Conservation (phyloP, 2,113 vertebrate species). For the Chroicocephalus ridibundus region DNA sequence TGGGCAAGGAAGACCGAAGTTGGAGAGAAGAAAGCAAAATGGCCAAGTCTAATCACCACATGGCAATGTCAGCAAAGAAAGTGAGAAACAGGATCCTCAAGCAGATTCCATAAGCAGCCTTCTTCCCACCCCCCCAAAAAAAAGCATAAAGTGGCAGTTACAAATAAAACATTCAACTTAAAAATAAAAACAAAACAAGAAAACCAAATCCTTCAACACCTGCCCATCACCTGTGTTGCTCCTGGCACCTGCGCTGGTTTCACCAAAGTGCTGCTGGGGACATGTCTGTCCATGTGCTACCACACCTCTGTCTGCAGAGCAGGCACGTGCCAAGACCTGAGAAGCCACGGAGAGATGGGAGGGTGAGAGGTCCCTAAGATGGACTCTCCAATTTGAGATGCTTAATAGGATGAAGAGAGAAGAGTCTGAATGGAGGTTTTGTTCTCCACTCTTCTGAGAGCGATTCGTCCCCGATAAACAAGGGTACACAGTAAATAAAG, state of each 20-base stretch:
- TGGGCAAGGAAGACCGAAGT: neutral
- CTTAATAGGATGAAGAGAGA: neutral
- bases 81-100: neutral
- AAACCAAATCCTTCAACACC: neutral
- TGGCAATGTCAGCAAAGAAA: neutral
- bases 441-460: neutral
- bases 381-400: neutral
- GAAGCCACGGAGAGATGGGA: neutral
- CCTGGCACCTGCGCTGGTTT: neutral
- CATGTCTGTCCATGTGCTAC: neutral
- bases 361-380: neutral
- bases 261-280: neutral
- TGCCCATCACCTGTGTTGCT: neutral
- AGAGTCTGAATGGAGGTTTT: neutral
- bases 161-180: neutral
- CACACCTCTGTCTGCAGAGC: neutral
- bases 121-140: neutral
- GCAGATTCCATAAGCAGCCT: neutral
- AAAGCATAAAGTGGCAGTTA: neutral
- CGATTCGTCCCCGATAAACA: rapidly evolving
- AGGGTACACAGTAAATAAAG: neutral
- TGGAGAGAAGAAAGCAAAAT: neutral
- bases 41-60: too few relatives aligned
- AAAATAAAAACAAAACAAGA: neutral
- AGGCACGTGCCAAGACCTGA: neutral